A percentile compares a stretch with the other conserved stretches of the same genome.
phyloP scores from a whole-genome alignment of 1,140 invertebrate genomes.

The Ips nitidus region DNA sequence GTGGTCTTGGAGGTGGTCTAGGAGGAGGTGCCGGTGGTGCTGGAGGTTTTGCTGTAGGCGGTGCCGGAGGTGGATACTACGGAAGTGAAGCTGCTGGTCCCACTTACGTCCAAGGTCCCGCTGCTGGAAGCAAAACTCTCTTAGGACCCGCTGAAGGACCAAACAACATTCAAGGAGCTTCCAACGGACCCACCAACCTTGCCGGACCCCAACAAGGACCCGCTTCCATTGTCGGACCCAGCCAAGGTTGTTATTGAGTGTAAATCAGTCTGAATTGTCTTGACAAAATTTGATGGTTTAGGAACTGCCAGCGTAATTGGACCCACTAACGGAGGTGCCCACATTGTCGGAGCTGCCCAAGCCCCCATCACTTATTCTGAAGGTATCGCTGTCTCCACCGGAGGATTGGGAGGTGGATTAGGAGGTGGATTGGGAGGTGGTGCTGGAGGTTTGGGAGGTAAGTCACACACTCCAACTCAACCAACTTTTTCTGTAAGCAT shows the following conservation, averaged over 20 bases:
- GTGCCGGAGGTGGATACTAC: constrained; percentile 30
- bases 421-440: constrained; percentile 18
- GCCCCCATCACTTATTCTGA: constrained; percentile 35
- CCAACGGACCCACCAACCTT: constrained; percentile 34
- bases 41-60: constrained; percentile 24
- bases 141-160: constrained; percentile 33
- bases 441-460: constrained; percentile 15
- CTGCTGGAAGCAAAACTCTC: constrained; percentile 29
- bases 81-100: constrained; percentile 34
- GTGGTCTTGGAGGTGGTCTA: constrained; percentile 21
- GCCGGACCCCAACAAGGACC: constrained; percentile 37
- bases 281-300: neutral
- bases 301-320: constrained; percentile 37
- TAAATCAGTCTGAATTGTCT: no score
- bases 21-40: constrained; percentile 28
- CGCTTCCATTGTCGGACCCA: constrained; percentile 33
- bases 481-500: neutral
- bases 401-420: constrained; percentile 25
- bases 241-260: constrained; percentile 19
- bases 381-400: constrained; percentile 27
- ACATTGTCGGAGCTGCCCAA: constrained; percentile 35
- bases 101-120: constrained; percentile 31
- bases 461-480: neutral
- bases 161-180: constrained; percentile 34
- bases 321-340: constrained; percentile 36